phyloP scores from a whole-genome alignment of 2,797 vertebrate genomes.

The Pipistrellus nathusii region DNA sequence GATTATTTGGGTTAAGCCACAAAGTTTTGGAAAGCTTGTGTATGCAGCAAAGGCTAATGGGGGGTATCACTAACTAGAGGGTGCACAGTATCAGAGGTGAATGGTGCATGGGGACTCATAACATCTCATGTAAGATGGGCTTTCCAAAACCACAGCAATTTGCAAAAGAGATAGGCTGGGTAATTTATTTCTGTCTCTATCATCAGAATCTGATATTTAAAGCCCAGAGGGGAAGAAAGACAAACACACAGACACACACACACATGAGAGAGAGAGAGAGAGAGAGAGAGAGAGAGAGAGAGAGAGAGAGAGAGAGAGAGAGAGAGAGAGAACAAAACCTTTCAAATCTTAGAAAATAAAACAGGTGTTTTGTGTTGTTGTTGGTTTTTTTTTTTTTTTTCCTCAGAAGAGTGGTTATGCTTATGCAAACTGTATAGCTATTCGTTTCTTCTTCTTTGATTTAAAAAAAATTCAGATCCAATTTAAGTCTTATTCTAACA shows the following conservation, averaged over 20 bases:
- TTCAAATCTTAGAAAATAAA: constrained; percentile 44
- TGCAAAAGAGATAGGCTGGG: not conserved
- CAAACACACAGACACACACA: not conserved
- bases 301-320: no score
- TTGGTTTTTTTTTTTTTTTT: not conserved
- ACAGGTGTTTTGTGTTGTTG: not conserved
- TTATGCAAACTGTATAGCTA: not conserved
- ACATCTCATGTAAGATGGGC: not conserved
- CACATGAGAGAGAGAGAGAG: no score
- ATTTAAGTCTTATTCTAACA: not conserved
- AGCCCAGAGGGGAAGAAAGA: not conserved
- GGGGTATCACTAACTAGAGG: not conserved
- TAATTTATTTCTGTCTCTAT: not conserved
- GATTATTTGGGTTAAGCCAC: not conserved
- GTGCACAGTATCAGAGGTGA: not conserved
- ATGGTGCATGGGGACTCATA: not conserved
- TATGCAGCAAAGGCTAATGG: not conserved
- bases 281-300: no score
- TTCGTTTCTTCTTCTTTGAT: not conserved
- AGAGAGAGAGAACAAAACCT: not conserved
- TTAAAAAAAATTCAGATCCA: not conserved
- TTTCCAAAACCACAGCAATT: not conserved
- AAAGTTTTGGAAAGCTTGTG: not conserved
- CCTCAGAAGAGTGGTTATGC: not conserved
- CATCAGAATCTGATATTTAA: constrained; percentile 50